Conservation (phyloP, 2,888 invertebrate species). For the Papilio elwesi region DNA sequence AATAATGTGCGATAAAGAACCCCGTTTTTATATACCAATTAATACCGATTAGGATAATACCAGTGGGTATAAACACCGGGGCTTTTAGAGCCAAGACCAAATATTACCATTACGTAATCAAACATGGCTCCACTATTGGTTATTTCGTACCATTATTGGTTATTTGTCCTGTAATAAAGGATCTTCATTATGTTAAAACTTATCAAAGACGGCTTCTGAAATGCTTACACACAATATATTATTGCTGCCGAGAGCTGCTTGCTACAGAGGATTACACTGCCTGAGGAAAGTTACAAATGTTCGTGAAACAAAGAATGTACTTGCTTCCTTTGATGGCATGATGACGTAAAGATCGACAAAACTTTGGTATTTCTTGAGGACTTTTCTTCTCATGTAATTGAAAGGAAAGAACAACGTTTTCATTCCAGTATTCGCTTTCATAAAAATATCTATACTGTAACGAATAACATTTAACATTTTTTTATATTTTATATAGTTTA, state of each 20-base stretch:
- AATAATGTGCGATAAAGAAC: too few relatives aligned
- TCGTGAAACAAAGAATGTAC: conserved; percentile 16
- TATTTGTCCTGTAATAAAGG: neutral
- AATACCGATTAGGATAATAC: too few relatives aligned
- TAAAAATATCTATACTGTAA: too few relatives aligned
- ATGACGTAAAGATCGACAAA: neutral
- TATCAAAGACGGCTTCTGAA: conserved; percentile 1
- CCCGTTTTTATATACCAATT: too few relatives aligned
- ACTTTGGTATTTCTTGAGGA: conserved; percentile 3
- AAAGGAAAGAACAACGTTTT: neutral
- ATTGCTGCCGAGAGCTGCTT: conserved; percentile 8
- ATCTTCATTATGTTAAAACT: neutral
- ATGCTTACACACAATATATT: conserved; percentile 28
- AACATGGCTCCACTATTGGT: neutral
- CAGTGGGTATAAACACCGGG: too few relatives aligned
- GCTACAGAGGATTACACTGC: conserved; percentile 35
- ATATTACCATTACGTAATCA: neutral
- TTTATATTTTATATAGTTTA: too few relatives aligned
- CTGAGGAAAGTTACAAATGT: conserved; percentile 13
- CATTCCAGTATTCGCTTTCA: neutral
- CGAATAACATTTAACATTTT: too few relatives aligned
- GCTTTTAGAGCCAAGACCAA: too few relatives aligned
- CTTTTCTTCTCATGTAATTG: neutral
- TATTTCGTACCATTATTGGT: neutral
- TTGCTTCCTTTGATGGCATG: neutral